Evolutionary conservation across 2,113 vertebrate species (phyloP).

Genomic region (Mus spicilegus): DNA sequence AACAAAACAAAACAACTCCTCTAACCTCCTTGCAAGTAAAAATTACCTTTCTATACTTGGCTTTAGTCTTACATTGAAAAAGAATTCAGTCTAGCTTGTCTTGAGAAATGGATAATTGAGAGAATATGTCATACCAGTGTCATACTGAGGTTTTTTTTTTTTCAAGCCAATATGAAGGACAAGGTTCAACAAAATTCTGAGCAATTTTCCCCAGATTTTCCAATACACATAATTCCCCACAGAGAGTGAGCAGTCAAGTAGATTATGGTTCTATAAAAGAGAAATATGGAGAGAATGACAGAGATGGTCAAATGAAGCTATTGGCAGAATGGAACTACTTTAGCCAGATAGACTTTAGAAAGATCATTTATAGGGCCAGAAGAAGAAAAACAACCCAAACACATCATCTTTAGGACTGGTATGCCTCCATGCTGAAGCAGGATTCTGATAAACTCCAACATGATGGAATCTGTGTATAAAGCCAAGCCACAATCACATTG

Average conservation of each 20-base stretch:
- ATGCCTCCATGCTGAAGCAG: background rate
- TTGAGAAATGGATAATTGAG: background rate
- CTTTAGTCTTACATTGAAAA: background rate
- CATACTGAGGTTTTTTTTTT: background rate
- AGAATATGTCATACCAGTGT: background rate
- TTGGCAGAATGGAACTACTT: background rate
- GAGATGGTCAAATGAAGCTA: background rate
- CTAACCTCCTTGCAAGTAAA: background rate
- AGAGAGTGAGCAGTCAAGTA: background rate
- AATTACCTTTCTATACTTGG: background rate
- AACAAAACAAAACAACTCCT: background rate
- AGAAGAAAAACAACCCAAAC: background rate
- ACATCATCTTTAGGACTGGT: accelerated
- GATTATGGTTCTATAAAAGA: background rate
- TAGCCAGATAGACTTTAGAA: background rate
- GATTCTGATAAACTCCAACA: accelerated
- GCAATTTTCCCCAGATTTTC: background rate
- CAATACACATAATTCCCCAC: background rate
- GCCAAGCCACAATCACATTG: background rate
- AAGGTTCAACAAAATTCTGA: background rate
- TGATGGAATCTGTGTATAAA: background rate
- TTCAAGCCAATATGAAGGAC: background rate
- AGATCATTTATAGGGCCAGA: background rate
- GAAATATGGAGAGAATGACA: background rate
- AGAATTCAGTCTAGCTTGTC: background rate